Evolutionary conservation across 2,888 invertebrate species (phyloP).

Genomic region (Girardia tigrina): DNA sequence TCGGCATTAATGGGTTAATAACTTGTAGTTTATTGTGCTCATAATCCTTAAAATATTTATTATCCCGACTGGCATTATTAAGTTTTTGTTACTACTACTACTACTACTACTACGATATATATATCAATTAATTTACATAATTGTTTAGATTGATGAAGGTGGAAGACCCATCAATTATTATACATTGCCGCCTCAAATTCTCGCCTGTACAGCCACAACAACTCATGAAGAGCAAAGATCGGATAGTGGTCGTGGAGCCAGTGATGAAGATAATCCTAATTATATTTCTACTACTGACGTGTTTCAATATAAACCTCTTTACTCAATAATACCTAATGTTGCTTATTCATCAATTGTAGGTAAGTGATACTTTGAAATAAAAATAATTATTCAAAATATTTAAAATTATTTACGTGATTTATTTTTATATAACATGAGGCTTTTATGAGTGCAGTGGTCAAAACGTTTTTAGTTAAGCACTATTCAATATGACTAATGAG

Average conservation of each 20-base stretch:
- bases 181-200: neutral
- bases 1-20: no score
- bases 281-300: neutral
- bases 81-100: no score
- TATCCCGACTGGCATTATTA: no score
- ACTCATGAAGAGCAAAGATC: neutral
- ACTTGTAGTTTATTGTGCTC: no score
- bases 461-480: no score
- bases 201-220: neutral
- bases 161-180: neutral
- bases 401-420: no score
- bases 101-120: no score
- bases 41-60: no score
- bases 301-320: neutral
- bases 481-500: no score
- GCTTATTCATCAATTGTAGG: neutral
- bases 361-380: neutral
- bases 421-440: no score
- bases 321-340: neutral
- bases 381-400: neutral
- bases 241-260: neutral
- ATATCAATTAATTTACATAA: no score
- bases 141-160: neutral
- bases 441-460: no score
- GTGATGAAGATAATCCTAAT: neutral